Evolutionary conservation across 2,888 invertebrate genomes (phyloP).

Genomic region (Pachycephus smyrnensis): DNA sequence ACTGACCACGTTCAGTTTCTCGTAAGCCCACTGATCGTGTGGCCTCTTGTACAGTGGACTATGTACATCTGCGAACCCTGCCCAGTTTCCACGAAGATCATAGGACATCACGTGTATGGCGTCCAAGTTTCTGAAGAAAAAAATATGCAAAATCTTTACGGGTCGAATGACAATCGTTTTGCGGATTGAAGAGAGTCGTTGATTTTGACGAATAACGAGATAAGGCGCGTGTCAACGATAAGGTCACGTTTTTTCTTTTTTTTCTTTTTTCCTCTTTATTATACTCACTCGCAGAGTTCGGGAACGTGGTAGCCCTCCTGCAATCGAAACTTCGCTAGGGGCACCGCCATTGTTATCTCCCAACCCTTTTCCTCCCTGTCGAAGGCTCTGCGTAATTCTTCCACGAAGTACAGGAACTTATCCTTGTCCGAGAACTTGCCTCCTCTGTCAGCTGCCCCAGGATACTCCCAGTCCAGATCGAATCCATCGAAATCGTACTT

Average conservation of each 20-base stretch:
- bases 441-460: constrained; percentile 88
- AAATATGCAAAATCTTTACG: not conserved
- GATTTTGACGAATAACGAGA: not conserved
- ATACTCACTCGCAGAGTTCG: constrained; percentile 85
- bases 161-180: not conserved
- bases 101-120: constrained; percentile 90
- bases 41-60: constrained; percentile 88
- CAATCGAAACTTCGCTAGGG: constrained; percentile 86
- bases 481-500: constrained; percentile 86
- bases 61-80: constrained; percentile 90
- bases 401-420: constrained; percentile 83
- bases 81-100: constrained; percentile 90
- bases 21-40: constrained; percentile 90
- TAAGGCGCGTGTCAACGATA: not conserved
- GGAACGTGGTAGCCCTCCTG: constrained; percentile 93
- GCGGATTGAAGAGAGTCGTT: not conserved
- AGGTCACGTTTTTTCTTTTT: not conserved
- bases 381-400: constrained; percentile 85
- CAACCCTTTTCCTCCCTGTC: constrained; percentile 79
- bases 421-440: constrained; percentile 88
- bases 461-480: constrained; percentile 93
- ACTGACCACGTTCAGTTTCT: constrained; percentile 89
- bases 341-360: constrained; percentile 92
- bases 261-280: not conserved
- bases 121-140: constrained; percentile 74